Evolutionary conservation across 1,140 invertebrate genomes (phyloP).

Genomic region (Coptotermes formosanus): DNA sequence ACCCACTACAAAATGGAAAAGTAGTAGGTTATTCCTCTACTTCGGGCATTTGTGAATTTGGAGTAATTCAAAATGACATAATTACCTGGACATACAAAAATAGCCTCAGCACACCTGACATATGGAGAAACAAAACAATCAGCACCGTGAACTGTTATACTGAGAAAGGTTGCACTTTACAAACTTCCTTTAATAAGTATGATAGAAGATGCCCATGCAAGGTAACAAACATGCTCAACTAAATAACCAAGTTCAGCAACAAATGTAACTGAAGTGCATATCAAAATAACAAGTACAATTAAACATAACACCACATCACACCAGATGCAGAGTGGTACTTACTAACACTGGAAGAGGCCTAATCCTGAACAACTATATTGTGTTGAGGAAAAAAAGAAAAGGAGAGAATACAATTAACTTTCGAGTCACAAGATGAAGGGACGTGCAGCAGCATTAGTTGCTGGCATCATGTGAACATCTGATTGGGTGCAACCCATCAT

Average conservation of each 20-base stretch:
- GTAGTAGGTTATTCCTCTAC: neutral
- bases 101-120: neutral
- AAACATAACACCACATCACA: conserved; percentile 30
- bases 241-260: neutral
- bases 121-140: neutral
- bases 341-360: conserved; percentile 94
- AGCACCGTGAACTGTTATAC: neutral
- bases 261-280: conserved; percentile 44
- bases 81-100: neutral
- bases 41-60: neutral
- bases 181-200: neutral
- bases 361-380: conserved; percentile 89
- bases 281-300: conserved; percentile 43
- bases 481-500: neutral
- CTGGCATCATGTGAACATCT: neutral
- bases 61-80: neutral
- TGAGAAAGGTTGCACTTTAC: neutral
- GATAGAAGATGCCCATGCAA: neutral
- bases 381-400: conserved; percentile 62
- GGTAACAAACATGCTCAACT: neutral
- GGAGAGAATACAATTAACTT: conserved; percentile 43
- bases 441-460: neutral
- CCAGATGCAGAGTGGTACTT: conserved; percentile 65
- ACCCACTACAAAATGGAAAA: neutral
- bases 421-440: conserved; percentile 24